Percentiles rank a stretch among this genome's conserved stretches.
Evolutionary conservation across 2,113 vertebrate species (phyloP).

Genomic region (Copsychus sechellarum): DNA sequence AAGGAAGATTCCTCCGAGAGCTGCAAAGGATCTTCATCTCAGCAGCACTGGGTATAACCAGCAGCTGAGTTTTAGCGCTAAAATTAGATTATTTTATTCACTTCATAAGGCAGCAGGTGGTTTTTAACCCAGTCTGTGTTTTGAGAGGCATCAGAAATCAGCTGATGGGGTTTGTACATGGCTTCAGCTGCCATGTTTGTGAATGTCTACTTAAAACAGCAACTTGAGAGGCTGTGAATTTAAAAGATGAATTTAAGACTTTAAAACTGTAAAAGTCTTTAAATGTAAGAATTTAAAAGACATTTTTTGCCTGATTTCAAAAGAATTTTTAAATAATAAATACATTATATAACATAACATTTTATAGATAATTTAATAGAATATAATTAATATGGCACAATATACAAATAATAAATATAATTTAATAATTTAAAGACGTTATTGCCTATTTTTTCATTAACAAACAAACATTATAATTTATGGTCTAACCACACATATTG

Average conservation of each 20-base stretch:
- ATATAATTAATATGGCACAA: neutral
- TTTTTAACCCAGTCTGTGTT: neutral
- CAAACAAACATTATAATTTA: neutral
- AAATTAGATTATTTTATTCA: neutral
- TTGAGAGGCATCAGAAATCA: neutral
- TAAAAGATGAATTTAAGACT: neutral
- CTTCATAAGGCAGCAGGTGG: neutral
- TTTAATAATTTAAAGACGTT: neutral
- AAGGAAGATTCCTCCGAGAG: neutral
- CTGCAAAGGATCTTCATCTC: neutral
- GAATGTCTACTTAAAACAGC: neutral
- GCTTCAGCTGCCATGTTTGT: neutral
- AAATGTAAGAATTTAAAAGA: neutral
- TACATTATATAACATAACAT: no score
- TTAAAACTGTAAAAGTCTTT: neutral
- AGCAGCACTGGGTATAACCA: neutral
- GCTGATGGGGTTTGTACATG: neutral
- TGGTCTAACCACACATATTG: neutral
- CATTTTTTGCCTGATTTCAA: neutral
- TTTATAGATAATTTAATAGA: no score
- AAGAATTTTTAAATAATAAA: neutral
- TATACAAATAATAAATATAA: neutral
- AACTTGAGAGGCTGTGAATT: neutral
- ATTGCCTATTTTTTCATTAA: neutral
- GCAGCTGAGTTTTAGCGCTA: neutral